phyloP scores from a whole-genome alignment of 2,888 invertebrate genomes.

The Helleia helle region DNA sequence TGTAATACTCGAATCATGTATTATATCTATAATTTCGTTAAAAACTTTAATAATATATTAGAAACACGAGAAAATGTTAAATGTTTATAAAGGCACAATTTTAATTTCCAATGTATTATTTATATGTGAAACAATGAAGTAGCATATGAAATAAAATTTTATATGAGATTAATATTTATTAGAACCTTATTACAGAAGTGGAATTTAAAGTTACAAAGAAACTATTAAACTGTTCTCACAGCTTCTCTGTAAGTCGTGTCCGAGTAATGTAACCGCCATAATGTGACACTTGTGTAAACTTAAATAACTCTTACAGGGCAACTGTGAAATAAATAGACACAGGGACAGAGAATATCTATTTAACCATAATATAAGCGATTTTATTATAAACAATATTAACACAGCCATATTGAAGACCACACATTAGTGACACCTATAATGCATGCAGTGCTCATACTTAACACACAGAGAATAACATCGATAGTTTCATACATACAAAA shows the following conservation, averaged over 20 bases:
- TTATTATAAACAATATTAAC: conserved; percentile 6
- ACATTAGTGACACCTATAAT: conserved; percentile 31
- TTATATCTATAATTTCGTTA: no score
- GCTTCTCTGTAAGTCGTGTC: conserved; percentile 64
- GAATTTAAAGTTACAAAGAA: background rate
- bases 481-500: conserved; percentile 2
- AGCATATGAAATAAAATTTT: background rate
- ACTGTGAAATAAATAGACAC: conserved; percentile 42
- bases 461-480: conserved; percentile 3
- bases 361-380: background rate
- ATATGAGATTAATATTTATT: background rate
- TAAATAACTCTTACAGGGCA: conserved; percentile 55
- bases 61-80: no score
- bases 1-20: no score
- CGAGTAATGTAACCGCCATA: conserved; percentile 69
- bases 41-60: no score
- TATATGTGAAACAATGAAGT: background rate
- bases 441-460: conserved; percentile 27
- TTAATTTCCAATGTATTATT: no score
- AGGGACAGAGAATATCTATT: background rate
- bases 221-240: conserved; percentile 36
- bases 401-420: conserved; percentile 39
- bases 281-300: conserved; percentile 25
- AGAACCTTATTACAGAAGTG: conserved; percentile 1
- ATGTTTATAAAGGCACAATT: no score